These are phyloP conservation scores for Pantherophis guttatus DNA, from an alignment of 2,113 vertebrate species.

Conservation along the genomic window DNA sequence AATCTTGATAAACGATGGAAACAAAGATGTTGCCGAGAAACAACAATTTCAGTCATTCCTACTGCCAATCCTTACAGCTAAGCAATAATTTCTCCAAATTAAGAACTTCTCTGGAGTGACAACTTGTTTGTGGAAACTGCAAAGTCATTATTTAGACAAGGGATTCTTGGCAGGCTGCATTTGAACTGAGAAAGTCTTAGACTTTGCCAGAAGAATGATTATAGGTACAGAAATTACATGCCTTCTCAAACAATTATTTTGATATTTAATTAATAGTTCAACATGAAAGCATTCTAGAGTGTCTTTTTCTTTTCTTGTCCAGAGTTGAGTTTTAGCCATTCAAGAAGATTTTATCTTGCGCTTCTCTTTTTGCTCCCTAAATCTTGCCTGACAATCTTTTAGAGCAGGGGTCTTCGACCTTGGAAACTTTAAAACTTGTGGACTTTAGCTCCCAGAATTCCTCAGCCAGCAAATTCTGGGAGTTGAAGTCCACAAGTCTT, in stretches of 20 bases:
- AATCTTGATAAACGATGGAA: constrained; percentile 3
- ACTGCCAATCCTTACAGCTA: not conserved
- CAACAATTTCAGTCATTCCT: not conserved
- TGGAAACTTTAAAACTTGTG: no score
- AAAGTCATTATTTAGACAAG: not conserved
- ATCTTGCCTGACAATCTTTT: not conserved
- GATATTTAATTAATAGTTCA: not conserved
- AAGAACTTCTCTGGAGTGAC: not conserved
- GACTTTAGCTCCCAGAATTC: no score
- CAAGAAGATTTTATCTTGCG: not conserved
- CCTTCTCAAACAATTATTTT: not conserved
- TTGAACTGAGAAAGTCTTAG: not conserved
- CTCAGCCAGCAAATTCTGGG: no score
- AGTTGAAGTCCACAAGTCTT: no score
- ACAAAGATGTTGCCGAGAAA: not conserved
- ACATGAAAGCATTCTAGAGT: not conserved
- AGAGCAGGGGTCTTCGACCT: not conserved
- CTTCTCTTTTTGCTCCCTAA: not conserved
- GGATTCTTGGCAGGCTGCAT: not conserved
- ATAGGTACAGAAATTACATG: not conserved
- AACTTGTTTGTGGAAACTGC: not conserved
- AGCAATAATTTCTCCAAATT: not conserved
- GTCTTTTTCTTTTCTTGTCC: not conserved
- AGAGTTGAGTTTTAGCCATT: not conserved
- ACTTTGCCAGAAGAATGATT: not conserved